Evolutionary conservation across 1,140 invertebrate species (phyloP).

Genomic region (Ceratosolen fusciceps): DNA sequence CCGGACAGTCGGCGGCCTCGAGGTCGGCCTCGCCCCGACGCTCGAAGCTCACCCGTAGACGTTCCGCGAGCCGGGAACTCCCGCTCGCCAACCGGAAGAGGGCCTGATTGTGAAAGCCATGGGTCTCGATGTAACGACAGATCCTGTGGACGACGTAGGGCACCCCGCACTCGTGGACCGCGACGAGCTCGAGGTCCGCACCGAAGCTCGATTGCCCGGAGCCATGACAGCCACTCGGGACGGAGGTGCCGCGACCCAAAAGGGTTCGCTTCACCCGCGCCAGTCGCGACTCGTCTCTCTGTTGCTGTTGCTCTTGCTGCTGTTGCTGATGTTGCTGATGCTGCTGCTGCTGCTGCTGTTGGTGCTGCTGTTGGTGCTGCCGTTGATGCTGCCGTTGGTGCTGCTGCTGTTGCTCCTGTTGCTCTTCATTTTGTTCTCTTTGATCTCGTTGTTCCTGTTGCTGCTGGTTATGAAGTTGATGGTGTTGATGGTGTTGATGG

Average conservation of each 20-base stretch:
- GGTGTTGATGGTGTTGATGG: slow-evolving; percentile 29
- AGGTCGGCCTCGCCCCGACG: slow-evolving; percentile 71
- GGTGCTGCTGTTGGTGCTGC: slow-evolving; percentile 46
- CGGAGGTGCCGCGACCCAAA: slow-evolving; percentile 56
- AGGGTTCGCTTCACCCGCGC: slow-evolving; percentile 69
- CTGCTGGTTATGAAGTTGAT: slow-evolving; percentile 34
- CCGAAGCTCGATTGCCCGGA: slow-evolving; percentile 56
- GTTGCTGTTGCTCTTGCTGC: not conserved
- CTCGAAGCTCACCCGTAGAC: slow-evolving; percentile 68
- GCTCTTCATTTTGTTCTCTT: no score
- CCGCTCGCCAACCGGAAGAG: slow-evolving; percentile 64
- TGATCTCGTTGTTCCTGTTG: slow-evolving; percentile 57
- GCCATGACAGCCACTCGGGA: not conserved
- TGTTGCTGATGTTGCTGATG: slow-evolving; percentile 48
- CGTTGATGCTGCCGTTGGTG: slow-evolving; percentile 38
- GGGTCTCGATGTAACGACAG: slow-evolving; percentile 67
- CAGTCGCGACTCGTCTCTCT: slow-evolving; percentile 67
- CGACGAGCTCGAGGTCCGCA: slow-evolving; percentile 60
- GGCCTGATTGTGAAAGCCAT: slow-evolving; percentile 67
- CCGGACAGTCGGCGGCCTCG: slow-evolving; percentile 65
- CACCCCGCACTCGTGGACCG: slow-evolving; percentile 64
- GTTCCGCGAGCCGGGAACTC: slow-evolving; percentile 54
- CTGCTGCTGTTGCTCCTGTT: slow-evolving; percentile 31
- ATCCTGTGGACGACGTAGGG: slow-evolving; percentile 69
- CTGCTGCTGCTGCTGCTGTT: slow-evolving; percentile 21